Base-by-base conservation (phyloP, 2,797 vertebrate genomes). In the Pogoniulus pusillus region DNA sequence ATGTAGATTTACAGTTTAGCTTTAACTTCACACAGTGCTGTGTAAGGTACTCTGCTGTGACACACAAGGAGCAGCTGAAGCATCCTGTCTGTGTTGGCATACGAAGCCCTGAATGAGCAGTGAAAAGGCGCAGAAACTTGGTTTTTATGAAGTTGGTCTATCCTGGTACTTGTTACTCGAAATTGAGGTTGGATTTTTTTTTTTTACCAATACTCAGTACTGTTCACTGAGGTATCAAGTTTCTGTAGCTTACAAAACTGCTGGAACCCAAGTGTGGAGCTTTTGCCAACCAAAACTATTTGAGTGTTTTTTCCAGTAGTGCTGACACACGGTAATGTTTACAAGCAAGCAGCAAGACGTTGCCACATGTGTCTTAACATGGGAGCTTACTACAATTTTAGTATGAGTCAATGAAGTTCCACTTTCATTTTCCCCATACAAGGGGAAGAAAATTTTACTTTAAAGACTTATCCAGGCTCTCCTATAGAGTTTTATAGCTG, bases 21-120 rank as follows among this genome's bases (percentile, higher is more conserved):
- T 60, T 65, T 51, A 59, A 14, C 17, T 68, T 74, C 8, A 59
- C 9, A 4, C 0, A 0, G 19, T 74, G 30, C 30, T 60, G 1
- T 49, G 20, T 62, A 2, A 35, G 13, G 7, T 68, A 4, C 23
- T 79, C 1, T 2, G 3, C 78, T 59, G 1, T 1, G 4, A 5
- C 45, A 12, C 1, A 7, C 49, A 43, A 29, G 29, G 10, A 47
- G 16, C 39, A 54, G 12, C 30, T 62, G 20, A n/a, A 37, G 7
- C 7, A 24, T 24, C 2, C 1, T 58, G 26, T 64, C 24, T 53
- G 0, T 15, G 10, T 17, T 54, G 32, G 29, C 59, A 15, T 2
- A 2, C 3, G 2, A 17, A 68, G 3, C 14, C 5, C 3, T 20
- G 0, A 49, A 37, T 62, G 27, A 85, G 17, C 2, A 24, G 13